phyloP scores from a whole-genome alignment of 1,140 invertebrate genomes.

The Proales similis region DNA sequence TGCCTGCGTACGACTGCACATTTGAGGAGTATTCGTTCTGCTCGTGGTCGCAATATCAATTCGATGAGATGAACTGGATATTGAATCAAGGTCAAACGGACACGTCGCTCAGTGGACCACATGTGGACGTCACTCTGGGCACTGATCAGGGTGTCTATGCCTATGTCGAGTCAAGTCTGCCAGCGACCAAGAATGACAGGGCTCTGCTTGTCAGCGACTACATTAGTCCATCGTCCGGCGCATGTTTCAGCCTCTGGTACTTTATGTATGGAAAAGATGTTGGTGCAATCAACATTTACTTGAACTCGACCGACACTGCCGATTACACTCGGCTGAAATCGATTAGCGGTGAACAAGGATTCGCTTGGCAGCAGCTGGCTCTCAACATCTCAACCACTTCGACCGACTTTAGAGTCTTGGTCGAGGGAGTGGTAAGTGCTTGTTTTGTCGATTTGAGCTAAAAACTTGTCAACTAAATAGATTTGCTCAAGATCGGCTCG shows the following conservation, averaged over 20 bases:
- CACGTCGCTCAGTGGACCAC: conserved; percentile 41
- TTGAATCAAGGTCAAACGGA: conserved; percentile 39
- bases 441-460: not conserved
- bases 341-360: conserved; percentile 43
- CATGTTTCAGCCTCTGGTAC: conserved; percentile 36
- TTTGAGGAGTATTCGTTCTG: conserved; percentile 41
- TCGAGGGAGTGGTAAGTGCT: conserved; percentile 2
- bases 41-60: conserved; percentile 42
- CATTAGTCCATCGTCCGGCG: not conserved
- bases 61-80: conserved; percentile 41
- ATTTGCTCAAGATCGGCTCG: conserved; percentile 26
- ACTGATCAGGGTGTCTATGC: conserved; percentile 63
- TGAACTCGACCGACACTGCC: not conserved
- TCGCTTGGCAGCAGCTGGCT: conserved; percentile 42
- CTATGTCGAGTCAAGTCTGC: conserved; percentile 66
- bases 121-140: conserved; percentile 24
- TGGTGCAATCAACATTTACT: conserved; percentile 19
- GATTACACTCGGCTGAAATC: conserved; percentile 38
- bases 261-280: conserved; percentile 35
- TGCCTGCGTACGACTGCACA: conserved; percentile 38
- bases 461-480: not conserved
- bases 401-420: conserved; percentile 33
- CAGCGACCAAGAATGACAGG: conserved; percentile 61
- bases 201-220: conserved; percentile 61
- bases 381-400: conserved; percentile 41